phyloP scores from a whole-genome alignment of 2,888 invertebrate species.

The Monoplex corrugatus region DNA sequence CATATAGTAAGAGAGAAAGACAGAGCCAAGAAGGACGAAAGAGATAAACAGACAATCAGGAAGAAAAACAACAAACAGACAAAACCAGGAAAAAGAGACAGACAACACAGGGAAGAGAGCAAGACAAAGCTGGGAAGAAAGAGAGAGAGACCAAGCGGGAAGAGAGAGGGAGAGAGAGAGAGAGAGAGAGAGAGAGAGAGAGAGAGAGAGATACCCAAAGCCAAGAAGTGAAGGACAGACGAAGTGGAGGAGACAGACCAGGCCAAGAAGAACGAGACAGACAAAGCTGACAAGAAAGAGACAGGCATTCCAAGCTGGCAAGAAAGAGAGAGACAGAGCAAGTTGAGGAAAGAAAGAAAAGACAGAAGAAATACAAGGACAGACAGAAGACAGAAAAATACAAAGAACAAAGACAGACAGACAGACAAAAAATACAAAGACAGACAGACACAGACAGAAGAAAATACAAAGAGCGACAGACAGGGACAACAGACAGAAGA shows the following conservation, averaged over 20 bases:
- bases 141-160: not conserved
- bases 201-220: not conserved
- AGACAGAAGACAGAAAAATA: not conserved
- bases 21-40: not conserved
- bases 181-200: not conserved
- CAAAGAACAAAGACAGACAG: not conserved
- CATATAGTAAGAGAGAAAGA: not conserved
- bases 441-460: not conserved
- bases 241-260: not conserved
- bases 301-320: not conserved
- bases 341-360: not conserved
- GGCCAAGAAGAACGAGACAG: not conserved
- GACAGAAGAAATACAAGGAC: not conserved
- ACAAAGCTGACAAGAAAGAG: not conserved
- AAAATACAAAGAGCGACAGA: not conserved
- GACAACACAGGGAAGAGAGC: constrained; percentile 11
- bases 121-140: not conserved
- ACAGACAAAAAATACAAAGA: not conserved
- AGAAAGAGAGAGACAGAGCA: not conserved
- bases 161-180: not conserved
- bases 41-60: not conserved
- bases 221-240: not conserved
- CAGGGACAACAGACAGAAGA: not conserved
- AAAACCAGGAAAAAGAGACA: not conserved
- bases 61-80: not conserved